Evolutionary conservation across 2,797 vertebrate genomes (phyloP), one percentile per base, ranked within the genome.

Genomic region (Arctocebus calabarensis): DNA sequence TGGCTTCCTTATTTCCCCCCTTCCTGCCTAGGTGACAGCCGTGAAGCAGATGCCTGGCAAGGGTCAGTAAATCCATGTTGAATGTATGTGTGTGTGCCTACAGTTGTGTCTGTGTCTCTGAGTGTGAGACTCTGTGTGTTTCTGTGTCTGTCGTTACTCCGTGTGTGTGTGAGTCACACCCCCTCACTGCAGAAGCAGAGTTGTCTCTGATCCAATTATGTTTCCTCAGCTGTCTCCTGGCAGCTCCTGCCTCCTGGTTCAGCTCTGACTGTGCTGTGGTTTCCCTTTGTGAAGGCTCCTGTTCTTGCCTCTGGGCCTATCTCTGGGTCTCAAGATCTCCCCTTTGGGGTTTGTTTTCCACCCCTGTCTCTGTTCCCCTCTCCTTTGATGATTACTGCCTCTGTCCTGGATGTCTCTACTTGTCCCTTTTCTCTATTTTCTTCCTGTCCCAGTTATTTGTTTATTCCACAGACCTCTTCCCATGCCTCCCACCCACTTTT

Each of bases 151-250:
- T 95, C 29, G 1, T 97, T 95, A 84, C 94, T 94, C 57, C n/a
- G n/a, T 90, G 83, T 84, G 96, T 96, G 74, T 97, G 96, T 96
- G 96, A 97, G 97, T 98, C 97, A 97, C 97, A 61, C 97, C 95
- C 92, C 95, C 94, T 96, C 95, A 93, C 96, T 96, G 96, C 97
- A 93, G 95, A 86, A 96, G 89, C 95, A 90, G 95, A 87, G 95
- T 94, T 96, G 97, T 96, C 61, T 96, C 84, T 96, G 97, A 97
- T 98, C 95, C 97, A 97, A 83, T 97, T 98, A 94, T 91, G 89
- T 96, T 94, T 97, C 93, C 94, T 96, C 27, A 68, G 93, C 96
- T 95, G 97, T 97, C 94, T 97, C 86, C 64, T 59, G 88, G 94
- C 0, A 20, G 90, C 90, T 93, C 79, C 64, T 34, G 1, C 88